These are phyloP conservation scores for Trachemys scripta DNA, from an alignment of 2,113 vertebrate genomes.

Conservation along the genomic window DNA sequence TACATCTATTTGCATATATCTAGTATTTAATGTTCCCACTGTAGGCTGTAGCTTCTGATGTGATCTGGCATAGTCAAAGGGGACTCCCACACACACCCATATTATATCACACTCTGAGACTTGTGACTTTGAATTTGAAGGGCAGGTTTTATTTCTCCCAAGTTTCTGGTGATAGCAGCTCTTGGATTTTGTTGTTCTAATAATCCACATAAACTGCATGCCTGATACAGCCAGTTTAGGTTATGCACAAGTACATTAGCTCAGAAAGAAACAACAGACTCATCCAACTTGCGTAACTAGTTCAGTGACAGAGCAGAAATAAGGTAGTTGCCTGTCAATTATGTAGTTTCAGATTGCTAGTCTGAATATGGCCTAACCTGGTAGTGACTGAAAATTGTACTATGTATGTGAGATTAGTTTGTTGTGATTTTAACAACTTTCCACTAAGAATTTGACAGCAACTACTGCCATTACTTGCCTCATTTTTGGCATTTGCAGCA, in stretches of 20 bases:
- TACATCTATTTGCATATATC: background rate
- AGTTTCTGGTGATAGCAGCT: background rate
- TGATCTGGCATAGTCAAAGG: background rate
- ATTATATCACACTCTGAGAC: background rate
- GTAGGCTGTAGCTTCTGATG: background rate
- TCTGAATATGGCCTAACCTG: background rate
- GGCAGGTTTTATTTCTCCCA: background rate
- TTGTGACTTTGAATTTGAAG: background rate
- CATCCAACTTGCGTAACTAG: background rate
- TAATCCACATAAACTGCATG: background rate
- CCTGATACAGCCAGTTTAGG: background rate
- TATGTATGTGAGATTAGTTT: background rate
- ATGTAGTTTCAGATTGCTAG: background rate
- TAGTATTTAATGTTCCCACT: background rate
- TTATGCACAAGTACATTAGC: background rate
- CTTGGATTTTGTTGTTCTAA: background rate
- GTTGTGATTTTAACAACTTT: background rate
- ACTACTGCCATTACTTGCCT: background rate
- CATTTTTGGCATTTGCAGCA: background rate
- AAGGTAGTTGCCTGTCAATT: background rate
- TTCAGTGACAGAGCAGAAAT: background rate
- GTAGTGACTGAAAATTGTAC: accelerated
- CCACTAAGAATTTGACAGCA: background rate
- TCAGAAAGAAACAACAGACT: background rate
- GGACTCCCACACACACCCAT: background rate